Conservation (phyloP, 2,113 vertebrate genomes). For the Elachura formosa region DNA sequence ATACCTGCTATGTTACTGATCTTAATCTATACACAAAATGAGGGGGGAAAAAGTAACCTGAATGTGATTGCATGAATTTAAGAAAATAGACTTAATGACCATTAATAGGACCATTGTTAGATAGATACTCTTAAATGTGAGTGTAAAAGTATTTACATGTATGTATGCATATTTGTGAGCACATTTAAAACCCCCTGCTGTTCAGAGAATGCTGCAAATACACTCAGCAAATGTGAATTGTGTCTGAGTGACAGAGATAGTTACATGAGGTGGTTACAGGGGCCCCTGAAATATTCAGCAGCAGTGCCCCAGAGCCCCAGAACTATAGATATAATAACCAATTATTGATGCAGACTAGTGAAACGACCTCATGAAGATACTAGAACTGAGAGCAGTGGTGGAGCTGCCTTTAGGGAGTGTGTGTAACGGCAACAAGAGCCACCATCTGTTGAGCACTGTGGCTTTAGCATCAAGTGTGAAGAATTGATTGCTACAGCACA, state of each 20-base stretch:
- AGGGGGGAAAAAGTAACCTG: not conserved
- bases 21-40: not conserved
- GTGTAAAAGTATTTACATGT: not conserved
- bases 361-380: not conserved
- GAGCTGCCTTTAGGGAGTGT: not conserved
- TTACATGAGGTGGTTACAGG: not conserved
- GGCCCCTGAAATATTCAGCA: not conserved
- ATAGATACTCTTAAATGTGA: not conserved
- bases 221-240: not conserved
- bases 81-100: not conserved
- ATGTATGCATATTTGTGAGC: not conserved
- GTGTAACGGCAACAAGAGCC: not conserved
- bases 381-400: not conserved
- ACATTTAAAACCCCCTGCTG: not conserved
- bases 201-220: not conserved
- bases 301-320: not conserved
- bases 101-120: not conserved
- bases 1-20: not conserved
- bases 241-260: not conserved
- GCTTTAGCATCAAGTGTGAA: not conserved
- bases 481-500: accelerated
- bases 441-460: not conserved
- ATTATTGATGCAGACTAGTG: not conserved
- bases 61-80: not conserved
- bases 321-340: not conserved